phyloP scores from a whole-genome alignment of 2,888 invertebrate genomes.

The Esperia sulphurella region DNA sequence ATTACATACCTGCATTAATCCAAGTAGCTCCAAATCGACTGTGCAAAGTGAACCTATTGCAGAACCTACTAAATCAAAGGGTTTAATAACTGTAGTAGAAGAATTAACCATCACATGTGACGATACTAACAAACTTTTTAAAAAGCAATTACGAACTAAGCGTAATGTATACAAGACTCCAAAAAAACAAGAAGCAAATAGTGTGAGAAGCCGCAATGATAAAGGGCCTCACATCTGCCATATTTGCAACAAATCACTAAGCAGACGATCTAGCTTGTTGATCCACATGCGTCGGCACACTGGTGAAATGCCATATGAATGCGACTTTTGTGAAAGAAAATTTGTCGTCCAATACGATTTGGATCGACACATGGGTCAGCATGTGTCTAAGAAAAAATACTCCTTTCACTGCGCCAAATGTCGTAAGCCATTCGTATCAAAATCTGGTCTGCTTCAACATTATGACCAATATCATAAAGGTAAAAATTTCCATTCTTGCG shows the following conservation, averaged over 20 bases:
- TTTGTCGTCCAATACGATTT: constrained; percentile 3
- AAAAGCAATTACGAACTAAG: neutral
- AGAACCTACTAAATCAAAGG: no score
- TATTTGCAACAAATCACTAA: neutral
- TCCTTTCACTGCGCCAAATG: neutral
- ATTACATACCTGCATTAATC: neutral
- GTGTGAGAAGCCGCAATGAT: neutral
- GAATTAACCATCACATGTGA: no score
- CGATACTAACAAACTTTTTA: neutral
- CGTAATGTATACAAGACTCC: neutral
- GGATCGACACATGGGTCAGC: constrained; percentile 1
- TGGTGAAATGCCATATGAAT: constrained; percentile 1
- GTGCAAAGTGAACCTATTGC: no score
- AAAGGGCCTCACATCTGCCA: neutral
- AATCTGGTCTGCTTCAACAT: constrained; percentile 1
- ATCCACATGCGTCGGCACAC: constrained; percentile 5
- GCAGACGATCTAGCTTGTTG: neutral
- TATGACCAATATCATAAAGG: neutral
- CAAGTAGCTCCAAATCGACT: no score
- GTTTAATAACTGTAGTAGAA: no score
- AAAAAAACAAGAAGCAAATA: neutral
- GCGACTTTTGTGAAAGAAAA: constrained; percentile 3
- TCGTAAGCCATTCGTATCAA: constrained; percentile 1
- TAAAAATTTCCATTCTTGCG: neutral
- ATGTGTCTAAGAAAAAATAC: neutral